A percentile compares a stretch with the other conserved stretches of the same genome.
These are phyloP conservation scores for Platycnemis pennipes DNA, from an alignment of 2,888 invertebrate genomes.

Conservation along the genomic window DNA sequence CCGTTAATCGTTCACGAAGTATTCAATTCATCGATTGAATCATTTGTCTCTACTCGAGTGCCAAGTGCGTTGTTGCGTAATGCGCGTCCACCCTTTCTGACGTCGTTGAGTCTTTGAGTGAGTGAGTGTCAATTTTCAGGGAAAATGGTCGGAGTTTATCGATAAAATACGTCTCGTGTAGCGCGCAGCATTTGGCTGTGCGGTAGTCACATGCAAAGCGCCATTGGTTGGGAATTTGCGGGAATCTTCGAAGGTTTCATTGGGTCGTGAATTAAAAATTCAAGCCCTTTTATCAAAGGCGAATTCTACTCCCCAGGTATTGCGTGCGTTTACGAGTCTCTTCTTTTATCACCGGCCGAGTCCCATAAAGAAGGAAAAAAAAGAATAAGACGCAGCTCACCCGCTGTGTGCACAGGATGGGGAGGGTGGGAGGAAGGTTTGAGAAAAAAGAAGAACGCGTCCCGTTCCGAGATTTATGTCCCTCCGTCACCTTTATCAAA, in stretches of 20 bases:
- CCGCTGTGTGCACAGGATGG: background rate
- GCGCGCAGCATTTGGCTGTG: background rate
- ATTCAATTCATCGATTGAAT: background rate
- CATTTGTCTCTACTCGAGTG: background rate
- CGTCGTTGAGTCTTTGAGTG: background rate
- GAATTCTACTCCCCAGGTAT: background rate
- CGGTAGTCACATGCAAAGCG: background rate
- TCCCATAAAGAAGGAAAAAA: background rate
- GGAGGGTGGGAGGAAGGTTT: background rate
- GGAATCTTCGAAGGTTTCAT: background rate
- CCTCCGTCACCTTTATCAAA: conserved; percentile 31
- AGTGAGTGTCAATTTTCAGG: background rate
- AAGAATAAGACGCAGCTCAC: background rate
- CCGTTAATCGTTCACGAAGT: no score
- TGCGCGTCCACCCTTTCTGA: background rate
- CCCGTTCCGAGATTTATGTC: conserved; percentile 31
- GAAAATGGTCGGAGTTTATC: background rate
- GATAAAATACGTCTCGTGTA: background rate
- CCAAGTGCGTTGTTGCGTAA: background rate
- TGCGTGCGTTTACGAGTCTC: background rate
- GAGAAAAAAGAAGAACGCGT: background rate
- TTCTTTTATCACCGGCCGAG: background rate
- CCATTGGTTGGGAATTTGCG: background rate
- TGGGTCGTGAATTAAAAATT: background rate
- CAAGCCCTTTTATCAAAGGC: background rate